Evolutionary conservation across 2,113 vertebrate species (phyloP).

Genomic region (Cricetomys ansorgei): DNA sequence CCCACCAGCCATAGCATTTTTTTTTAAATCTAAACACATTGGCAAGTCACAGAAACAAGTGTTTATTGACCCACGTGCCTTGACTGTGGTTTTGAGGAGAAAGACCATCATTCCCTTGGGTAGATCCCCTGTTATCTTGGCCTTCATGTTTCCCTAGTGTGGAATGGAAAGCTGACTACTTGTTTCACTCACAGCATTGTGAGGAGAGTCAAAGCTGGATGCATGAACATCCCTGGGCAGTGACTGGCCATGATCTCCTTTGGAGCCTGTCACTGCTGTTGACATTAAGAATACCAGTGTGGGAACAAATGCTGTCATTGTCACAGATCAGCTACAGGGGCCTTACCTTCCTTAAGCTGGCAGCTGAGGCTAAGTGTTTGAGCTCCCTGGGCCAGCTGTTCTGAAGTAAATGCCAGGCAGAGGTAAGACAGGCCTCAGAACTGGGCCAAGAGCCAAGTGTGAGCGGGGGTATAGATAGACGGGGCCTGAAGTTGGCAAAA

Average conservation of each 20-base stretch:
- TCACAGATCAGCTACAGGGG: slow-evolving; percentile 68
- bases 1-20: too few species aligned
- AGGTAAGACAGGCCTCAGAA: slow-evolving; percentile 74
- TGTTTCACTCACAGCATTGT: background rate
- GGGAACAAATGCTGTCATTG: slow-evolving; percentile 79
- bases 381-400: slow-evolving; percentile 77
- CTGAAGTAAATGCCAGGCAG: slow-evolving; percentile 71
- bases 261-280: slow-evolving; percentile 73
- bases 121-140: background rate
- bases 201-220: slow-evolving; percentile 1
- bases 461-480: background rate
- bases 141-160: background rate
- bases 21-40: background rate
- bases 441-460: slow-evolving; percentile 66
- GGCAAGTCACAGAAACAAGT: slow-evolving; percentile 1
- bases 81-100: slow-evolving; percentile 12
- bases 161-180: background rate
- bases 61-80: background rate
- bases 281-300: slow-evolving; percentile 63
- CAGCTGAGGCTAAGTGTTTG: slow-evolving; percentile 76
- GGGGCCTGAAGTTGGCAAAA: slow-evolving; percentile 52
- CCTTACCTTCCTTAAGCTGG: slow-evolving; percentile 74
- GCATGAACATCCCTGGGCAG: slow-evolving; percentile 37
- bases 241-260: slow-evolving; percentile 56
- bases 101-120: background rate